These are phyloP conservation scores for Pseudolycoriella hygida DNA, from an alignment of 2,888 invertebrate genomes.

Conservation along the genomic window DNA sequence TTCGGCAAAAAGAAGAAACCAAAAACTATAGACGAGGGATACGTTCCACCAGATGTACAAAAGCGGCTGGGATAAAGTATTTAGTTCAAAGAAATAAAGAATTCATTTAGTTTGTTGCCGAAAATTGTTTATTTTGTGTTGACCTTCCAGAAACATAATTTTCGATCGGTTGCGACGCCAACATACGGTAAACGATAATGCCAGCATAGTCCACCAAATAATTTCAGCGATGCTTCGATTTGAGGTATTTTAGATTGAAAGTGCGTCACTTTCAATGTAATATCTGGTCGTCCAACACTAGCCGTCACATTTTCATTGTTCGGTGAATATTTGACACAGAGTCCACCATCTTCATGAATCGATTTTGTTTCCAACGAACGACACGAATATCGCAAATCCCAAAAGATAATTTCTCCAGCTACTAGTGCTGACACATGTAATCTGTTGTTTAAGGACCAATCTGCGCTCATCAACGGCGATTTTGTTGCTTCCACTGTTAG, in stretches of 20 bases:
- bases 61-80: no score
- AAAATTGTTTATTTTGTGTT: conserved; percentile 2
- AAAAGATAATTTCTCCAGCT: conserved; percentile 45
- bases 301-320: conserved; percentile 44
- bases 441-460: conserved; percentile 49
- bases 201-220: conserved; percentile 43
- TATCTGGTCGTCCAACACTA: conserved; percentile 45
- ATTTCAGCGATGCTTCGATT: conserved; percentile 33
- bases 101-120: no score
- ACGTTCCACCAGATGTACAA: conserved; percentile 51
- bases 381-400: conserved; percentile 48
- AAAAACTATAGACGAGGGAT: conserved; percentile 37
- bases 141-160: conserved; percentile 42
- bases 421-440: conserved; percentile 39
- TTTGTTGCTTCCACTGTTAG: conserved; percentile 44
- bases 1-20: conserved; percentile 33
- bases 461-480: conserved; percentile 43
- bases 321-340: conserved; percentile 40
- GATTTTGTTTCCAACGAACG: conserved; percentile 39
- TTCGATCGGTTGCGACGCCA: conserved; percentile 39
- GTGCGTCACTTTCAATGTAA: conserved; percentile 44
- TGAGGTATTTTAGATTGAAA: conserved; percentile 35
- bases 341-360: conserved; percentile 45
- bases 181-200: conserved; percentile 42
- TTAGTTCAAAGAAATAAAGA: no score